Percentiles rank a stretch among this genome's conserved stretches.
phyloP scores from a whole-genome alignment of 2,797 vertebrate genomes.

The Leucoraja ocellata region DNA sequence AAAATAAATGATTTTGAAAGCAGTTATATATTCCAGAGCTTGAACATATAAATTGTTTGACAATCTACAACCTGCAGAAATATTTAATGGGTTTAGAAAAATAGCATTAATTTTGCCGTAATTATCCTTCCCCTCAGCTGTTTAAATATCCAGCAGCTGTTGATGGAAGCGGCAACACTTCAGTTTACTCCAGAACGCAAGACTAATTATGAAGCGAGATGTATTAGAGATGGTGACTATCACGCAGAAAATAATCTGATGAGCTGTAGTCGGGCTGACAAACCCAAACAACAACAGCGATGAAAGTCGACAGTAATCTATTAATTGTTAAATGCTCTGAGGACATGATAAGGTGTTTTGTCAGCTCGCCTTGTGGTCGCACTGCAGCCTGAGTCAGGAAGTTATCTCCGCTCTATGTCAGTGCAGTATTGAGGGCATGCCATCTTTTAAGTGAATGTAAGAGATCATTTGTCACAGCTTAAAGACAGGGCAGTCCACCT shows the following conservation, averaged over 20 bases:
- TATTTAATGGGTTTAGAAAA: neutral
- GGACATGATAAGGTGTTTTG: neutral
- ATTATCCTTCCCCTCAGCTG: neutral
- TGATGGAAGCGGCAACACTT: neutral
- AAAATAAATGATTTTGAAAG: neutral
- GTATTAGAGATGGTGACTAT: neutral
- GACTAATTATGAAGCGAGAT: conserved; percentile 20
- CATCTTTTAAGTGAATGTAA: neutral
- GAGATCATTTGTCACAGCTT: neutral
- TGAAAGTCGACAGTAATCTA: neutral
- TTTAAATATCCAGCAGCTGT: neutral
- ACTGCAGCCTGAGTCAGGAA: neutral
- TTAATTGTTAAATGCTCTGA: neutral
- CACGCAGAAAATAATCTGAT: neutral
- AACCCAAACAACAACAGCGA: neutral
- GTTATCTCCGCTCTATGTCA: neutral
- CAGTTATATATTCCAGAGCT: neutral
- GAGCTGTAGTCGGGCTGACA: neutral
- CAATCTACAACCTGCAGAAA: neutral
- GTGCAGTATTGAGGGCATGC: no score
- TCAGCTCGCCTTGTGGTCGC: neutral
- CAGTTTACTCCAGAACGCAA: neutral
- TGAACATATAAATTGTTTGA: neutral
- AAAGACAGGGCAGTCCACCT: no score
- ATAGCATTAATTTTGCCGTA: neutral